Conservation (phyloP, 2,797 vertebrate genomes). For the Valencia hispanica region DNA sequence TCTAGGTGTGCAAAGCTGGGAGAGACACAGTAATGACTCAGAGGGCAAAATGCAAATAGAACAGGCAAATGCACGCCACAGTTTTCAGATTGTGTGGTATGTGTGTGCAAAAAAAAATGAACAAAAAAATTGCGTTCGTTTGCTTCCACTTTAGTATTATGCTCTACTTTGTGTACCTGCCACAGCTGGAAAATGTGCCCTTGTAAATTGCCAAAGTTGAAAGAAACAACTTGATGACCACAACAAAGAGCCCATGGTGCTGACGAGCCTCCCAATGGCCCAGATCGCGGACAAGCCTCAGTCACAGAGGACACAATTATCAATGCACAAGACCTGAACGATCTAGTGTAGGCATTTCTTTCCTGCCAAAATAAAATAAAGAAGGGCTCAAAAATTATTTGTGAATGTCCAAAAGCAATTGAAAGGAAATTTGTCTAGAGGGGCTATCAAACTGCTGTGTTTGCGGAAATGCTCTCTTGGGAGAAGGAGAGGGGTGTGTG, state of each 20-base stretch:
- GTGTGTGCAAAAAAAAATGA: too few relatives aligned
- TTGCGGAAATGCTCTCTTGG: not conserved
- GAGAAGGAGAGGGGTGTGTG: not conserved
- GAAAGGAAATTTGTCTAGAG: not conserved
- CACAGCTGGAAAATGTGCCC: not conserved
- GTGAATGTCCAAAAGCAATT: not conserved
- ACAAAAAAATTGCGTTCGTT: not conserved
- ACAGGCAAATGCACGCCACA: not conserved
- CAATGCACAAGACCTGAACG: not conserved
- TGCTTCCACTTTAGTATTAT: not conserved
- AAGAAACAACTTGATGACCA: not conserved
- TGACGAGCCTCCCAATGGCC: not conserved
- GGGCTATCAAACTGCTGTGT: not conserved
- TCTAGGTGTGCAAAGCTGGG: not conserved
- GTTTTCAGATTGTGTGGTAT: not conserved
- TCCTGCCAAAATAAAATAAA: not conserved
- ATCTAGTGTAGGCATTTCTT: not conserved
- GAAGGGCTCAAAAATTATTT: not conserved
- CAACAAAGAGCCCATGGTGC: not conserved
- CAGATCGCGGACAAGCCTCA: not conserved
- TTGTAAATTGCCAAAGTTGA: not conserved
- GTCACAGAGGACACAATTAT: not conserved
- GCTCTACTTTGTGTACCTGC: not conserved
- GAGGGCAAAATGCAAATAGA: not conserved
- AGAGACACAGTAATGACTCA: not conserved